Evolutionary conservation across 2,888 invertebrate genomes (phyloP).

Genomic region (Sepioteuthis lessoniana): DNA sequence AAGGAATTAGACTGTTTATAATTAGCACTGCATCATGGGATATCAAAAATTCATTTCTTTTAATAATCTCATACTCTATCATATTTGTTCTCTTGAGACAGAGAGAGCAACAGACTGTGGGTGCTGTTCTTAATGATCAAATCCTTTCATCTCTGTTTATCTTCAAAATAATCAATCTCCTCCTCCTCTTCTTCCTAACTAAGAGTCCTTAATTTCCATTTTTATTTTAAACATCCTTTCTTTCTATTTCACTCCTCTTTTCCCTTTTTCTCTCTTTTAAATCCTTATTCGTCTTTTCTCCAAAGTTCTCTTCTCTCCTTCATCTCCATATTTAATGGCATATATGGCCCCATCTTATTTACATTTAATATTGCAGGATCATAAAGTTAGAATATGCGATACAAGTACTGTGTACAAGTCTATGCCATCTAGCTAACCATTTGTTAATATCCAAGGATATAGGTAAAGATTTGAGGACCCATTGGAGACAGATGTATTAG

Average conservation of each 20-base stretch:
- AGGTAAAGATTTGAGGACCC: too few species aligned
- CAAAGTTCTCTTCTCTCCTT: too few species aligned
- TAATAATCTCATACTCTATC: background rate
- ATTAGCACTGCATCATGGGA: background rate
- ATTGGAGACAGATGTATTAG: too few species aligned
- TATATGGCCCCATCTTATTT: too few species aligned
- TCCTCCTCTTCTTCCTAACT: background rate
- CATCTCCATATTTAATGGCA: too few species aligned
- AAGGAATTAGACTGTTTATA: background rate
- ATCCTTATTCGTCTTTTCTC: background rate
- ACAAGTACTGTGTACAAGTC: too few species aligned
- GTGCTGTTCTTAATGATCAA: background rate
- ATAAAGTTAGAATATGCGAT: too few species aligned
- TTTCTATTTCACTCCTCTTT: background rate
- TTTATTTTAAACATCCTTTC: background rate
- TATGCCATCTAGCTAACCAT: too few species aligned
- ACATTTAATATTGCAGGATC: too few species aligned
- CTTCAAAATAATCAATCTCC: background rate
- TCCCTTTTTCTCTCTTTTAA: background rate
- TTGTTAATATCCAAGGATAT: too few species aligned
- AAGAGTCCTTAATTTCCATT: background rate
- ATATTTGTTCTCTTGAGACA: background rate
- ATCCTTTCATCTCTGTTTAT: slow-evolving; percentile 21
- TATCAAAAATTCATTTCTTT: background rate
- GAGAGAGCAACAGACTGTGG: background rate